Percentiles rank a stretch among this genome's conserved stretches.
Evolutionary conservation across 2,888 invertebrate genomes (phyloP).

Genomic region (Gymnoscelis rufifasciata): DNA sequence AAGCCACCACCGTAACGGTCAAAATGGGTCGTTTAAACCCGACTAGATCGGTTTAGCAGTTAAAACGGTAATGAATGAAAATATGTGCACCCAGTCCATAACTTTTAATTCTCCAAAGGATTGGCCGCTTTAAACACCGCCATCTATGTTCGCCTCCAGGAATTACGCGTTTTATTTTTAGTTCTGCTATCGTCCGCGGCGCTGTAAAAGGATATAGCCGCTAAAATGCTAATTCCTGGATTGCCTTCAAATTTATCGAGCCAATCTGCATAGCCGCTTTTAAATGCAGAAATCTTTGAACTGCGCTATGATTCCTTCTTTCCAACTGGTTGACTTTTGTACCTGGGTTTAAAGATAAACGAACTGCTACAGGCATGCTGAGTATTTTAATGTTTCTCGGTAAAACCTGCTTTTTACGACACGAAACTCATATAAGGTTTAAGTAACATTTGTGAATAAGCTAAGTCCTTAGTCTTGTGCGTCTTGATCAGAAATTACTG

Average conservation of each 20-base stretch:
- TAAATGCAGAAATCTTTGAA: conserved; percentile 23
- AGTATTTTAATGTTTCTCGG: conserved; percentile 1
- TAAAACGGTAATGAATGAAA: conserved; percentile 54
- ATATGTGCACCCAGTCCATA: conserved; percentile 45
- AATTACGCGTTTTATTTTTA: conserved; percentile 47
- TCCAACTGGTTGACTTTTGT: conserved; percentile 9
- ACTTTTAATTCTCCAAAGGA: conserved; percentile 47
- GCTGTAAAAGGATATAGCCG: conserved; percentile 39
- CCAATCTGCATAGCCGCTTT: conserved; percentile 26
- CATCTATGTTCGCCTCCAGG: conserved; percentile 50
- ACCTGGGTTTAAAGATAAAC: no score
- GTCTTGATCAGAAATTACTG: no score
- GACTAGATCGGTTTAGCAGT: conserved; percentile 31
- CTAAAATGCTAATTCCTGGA: conserved; percentile 35
- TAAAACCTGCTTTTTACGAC: conserved; percentile 9
- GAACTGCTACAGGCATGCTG: not conserved
- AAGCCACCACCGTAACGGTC: conserved; percentile 31
- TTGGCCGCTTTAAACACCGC: conserved; percentile 44
- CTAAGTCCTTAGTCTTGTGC: no score
- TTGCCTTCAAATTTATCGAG: conserved; percentile 26
- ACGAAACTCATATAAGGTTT: not conserved
- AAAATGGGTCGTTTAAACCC: conserved; percentile 39
- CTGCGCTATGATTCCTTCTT: conserved; percentile 10
- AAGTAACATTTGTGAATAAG: no score
- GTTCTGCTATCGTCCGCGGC: conserved; percentile 42